phyloP scores from a whole-genome alignment of 2,797 vertebrate genomes.

The Danio choprae region DNA sequence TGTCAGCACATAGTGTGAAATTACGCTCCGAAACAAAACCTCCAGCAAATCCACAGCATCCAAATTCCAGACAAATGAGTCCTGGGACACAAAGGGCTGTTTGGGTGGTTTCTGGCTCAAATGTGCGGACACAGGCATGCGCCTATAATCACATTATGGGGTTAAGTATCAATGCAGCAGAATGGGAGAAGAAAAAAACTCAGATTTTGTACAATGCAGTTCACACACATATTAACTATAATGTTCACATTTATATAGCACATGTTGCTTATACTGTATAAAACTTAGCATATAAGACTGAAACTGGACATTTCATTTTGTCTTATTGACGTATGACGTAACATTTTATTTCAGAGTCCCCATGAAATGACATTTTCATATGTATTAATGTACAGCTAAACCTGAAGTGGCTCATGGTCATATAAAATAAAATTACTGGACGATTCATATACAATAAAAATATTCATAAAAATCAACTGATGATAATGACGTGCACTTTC shows the following conservation, averaged over 20 bases:
- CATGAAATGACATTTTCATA: neutral
- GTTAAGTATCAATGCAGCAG: conserved; percentile 56
- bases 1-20: conserved; percentile 64
- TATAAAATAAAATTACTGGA: too few species aligned
- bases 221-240: neutral
- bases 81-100: conserved; percentile 59
- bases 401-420: too few species aligned
- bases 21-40: conserved; percentile 64
- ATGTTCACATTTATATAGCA: neutral
- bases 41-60: conserved; percentile 63
- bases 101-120: conserved; percentile 65
- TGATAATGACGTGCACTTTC: neutral
- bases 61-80: conserved; percentile 66
- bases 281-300: neutral
- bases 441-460: neutral
- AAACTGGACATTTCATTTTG: neutral
- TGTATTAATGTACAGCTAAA: too few species aligned
- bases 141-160: conserved; percentile 62
- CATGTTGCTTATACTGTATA: neutral
- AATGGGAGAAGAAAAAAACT: conserved; percentile 31
- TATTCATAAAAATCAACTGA: neutral
- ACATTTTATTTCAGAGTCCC: too few species aligned
- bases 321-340: neutral
- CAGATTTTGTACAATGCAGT: neutral
- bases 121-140: conserved; percentile 59